Evolutionary conservation across 2,113 vertebrate genomes (phyloP), one percentile per base, ranked within the genome.

Genomic region (Poeciliopsis occidentalis): DNA sequence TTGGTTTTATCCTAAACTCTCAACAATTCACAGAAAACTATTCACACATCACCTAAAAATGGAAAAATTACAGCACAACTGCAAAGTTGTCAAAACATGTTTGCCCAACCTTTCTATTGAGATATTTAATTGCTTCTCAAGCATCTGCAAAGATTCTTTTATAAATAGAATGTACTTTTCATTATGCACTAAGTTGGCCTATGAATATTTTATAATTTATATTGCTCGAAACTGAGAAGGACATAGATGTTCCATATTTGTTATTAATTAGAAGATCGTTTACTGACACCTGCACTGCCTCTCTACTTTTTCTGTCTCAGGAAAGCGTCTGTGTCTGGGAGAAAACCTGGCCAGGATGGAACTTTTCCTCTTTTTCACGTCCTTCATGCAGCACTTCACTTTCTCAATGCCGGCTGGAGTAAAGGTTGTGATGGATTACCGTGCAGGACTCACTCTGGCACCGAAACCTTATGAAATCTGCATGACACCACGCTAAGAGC

Each of bases 301-400:
- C 19, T 37, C 24, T 26, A 76, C 5, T 69, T 54, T 10, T 44
- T 24, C 1, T 67, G 19, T 60, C 19, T 85, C 84, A 96, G 95
- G 95, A 77, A 95, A 95, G 64, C 87, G 94, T 0, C 2, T 70
- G 47, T 96, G 96, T 84, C 94, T 86, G 8, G 95, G 76, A 0
- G 95, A 96, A 74, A 41, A 68, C 67, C 60, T 96, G 91, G 95
- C 95, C 22, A 93, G 74, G 24, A 37, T 94, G 0, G 95, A 96
- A 74, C 90, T 96, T 47, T 96, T 96, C 71, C 92, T 96, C 77
- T 92, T 95, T 87, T 95, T 96, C 88, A 92, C 93, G 0, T 80
- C 90, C 67, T 90, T 96, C 67, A 63, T 96, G 71, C 89, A 92
- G 84, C 68, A 57, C 26, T 91, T 91, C 65, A 82, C 76, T 51